Conservation (phyloP, 2,888 invertebrate genomes). For the Drosophila differens region DNA sequence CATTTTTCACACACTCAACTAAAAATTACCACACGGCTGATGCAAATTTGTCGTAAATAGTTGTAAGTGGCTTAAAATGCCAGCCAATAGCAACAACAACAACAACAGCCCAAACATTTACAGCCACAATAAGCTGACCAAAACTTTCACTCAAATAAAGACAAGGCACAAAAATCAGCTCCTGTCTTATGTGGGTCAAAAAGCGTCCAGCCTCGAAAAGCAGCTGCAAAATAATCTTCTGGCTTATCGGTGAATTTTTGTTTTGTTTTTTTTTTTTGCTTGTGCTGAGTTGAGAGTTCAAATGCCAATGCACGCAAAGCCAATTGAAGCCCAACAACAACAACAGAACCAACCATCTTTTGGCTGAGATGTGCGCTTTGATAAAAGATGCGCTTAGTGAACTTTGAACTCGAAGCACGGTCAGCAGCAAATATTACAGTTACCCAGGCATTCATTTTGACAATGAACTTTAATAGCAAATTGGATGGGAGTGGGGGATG, state of each 20-base stretch:
- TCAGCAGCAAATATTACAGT: conserved; percentile 56
- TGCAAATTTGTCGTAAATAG: conserved; percentile 76
- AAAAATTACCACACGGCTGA: conserved; percentile 26
- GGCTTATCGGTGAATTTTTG: conserved; percentile 51
- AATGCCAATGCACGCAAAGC: conserved; percentile 71
- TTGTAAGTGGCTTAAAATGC: conserved; percentile 67
- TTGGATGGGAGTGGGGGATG: too few relatives aligned
- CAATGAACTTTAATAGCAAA: conserved; percentile 53
- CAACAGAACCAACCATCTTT: conserved; percentile 18
- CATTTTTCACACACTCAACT: conserved; percentile 51
- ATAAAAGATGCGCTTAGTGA: conserved; percentile 62
- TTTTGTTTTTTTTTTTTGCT: not conserved
- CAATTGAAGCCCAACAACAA: conserved; percentile 43
- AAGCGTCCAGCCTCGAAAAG: conserved; percentile 26
- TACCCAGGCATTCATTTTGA: conserved; percentile 40
- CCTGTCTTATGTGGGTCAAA: conserved; percentile 68
- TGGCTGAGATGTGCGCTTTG: conserved; percentile 60
- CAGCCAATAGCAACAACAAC: conserved; percentile 28
- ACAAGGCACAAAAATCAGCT: conserved; percentile 22
- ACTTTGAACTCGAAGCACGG: conserved; percentile 66
- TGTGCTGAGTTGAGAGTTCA: conserved; percentile 52
- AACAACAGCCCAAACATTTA: conserved; percentile 21
- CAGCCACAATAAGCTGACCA: conserved; percentile 28
- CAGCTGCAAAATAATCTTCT: conserved; percentile 37
- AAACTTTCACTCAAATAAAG: conserved; percentile 67